These are phyloP conservation scores for Drosophila merina DNA, from an alignment of 2,888 invertebrate species.

Conservation along the genomic window DNA sequence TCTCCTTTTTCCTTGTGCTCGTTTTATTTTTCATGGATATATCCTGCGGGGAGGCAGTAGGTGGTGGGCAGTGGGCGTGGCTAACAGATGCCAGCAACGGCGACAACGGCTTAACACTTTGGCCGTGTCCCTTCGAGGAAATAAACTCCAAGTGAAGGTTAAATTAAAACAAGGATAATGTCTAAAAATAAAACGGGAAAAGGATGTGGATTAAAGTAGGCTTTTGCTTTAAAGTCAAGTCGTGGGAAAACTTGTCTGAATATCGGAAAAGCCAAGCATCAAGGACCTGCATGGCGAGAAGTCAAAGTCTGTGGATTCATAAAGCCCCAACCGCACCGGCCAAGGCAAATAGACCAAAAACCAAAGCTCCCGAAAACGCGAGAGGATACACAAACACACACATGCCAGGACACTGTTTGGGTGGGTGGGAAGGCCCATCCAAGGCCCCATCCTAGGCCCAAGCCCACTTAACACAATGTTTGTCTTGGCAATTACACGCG, in stretches of 20 bases:
- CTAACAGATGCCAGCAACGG: slow-evolving; percentile 44
- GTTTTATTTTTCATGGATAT: slow-evolving; percentile 5
- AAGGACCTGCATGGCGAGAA: slow-evolving; percentile 9
- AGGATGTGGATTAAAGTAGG: not conserved
- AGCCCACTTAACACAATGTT: slow-evolving; percentile 65
- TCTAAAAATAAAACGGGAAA: slow-evolving; percentile 34
- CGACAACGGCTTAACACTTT: slow-evolving; percentile 63
- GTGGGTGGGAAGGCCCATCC: slow-evolving; percentile 9
- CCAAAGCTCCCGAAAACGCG: not conserved
- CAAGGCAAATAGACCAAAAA: slow-evolving; percentile 19
- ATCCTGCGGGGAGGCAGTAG: slow-evolving; percentile 27
- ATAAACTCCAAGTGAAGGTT: slow-evolving; percentile 26
- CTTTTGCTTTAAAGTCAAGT: not conserved
- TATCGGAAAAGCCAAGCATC: not conserved
- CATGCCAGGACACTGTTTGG: slow-evolving; percentile 6
- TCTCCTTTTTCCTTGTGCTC: slow-evolving; percentile 1
- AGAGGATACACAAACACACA: not conserved
- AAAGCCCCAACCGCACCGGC: slow-evolving; percentile 8
- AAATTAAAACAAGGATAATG: slow-evolving; percentile 63
- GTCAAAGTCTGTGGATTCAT: slow-evolving; percentile 18
- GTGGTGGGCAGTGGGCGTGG: slow-evolving; percentile 24
- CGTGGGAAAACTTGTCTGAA: no score
- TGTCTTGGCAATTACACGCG: slow-evolving; percentile 48
- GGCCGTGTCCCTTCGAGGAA: slow-evolving; percentile 18
- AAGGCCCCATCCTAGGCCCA: slow-evolving; percentile 10